These are phyloP conservation scores for Galeopsomyia nigrocyanea DNA, from an alignment of 2,888 invertebrate genomes.

Conservation along the genomic window DNA sequence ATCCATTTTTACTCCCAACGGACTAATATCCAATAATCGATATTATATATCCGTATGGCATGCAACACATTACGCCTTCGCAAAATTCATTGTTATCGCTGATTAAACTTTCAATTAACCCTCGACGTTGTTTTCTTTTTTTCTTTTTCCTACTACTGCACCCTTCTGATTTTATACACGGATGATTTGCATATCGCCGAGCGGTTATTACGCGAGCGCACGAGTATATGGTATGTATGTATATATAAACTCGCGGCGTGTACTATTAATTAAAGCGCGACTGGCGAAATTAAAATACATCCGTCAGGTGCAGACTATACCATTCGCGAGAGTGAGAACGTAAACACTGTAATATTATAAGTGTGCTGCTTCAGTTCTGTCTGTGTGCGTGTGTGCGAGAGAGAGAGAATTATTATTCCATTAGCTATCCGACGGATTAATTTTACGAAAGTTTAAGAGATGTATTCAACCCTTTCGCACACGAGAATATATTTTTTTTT, in stretches of 20 bases:
- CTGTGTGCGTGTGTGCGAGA: too few relatives aligned
- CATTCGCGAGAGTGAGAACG: too few relatives aligned
- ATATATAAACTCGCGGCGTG: constrained; percentile 4
- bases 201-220: constrained; percentile 11
- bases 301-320: constrained; percentile 46
- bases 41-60: constrained; percentile 1
- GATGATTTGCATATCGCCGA: constrained; percentile 36
- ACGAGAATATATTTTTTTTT: too few relatives aligned
- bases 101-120: background rate
- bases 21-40: constrained; percentile 39
- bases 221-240: too few relatives aligned
- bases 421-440: too few relatives aligned
- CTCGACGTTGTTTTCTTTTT: constrained; percentile 5
- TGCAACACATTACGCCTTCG: too few relatives aligned
- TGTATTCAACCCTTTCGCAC: too few relatives aligned
- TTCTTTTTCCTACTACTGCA: constrained; percentile 23
- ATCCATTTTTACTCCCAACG: constrained; percentile 7
- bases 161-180: constrained; percentile 36
- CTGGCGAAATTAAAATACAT: constrained; percentile 55
- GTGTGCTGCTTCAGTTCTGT: too few relatives aligned
- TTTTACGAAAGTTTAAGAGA: too few relatives aligned
- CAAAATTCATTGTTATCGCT: constrained; percentile 1
- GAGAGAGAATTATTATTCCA: too few relatives aligned
- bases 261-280: constrained; percentile 52
- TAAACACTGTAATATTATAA: too few relatives aligned